These are phyloP conservation scores for Spongilla lacustris DNA, from an alignment of 37 sponge, comb jelly and placozoan genomes.

Conservation along the genomic window DNA sequence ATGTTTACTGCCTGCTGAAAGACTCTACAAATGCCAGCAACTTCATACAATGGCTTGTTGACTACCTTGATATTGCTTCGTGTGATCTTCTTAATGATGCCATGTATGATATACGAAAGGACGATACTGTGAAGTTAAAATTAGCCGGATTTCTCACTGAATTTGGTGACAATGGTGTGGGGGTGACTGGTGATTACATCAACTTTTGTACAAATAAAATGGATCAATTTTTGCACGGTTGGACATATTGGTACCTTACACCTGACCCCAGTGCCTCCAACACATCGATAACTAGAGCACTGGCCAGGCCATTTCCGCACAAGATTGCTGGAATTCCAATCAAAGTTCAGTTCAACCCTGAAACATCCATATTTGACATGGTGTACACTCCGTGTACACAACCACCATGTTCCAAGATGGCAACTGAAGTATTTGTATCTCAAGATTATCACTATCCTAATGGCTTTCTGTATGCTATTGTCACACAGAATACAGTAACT, in stretches of 20 bases:
- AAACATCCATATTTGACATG: conserved; percentile 3
- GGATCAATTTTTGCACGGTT: conserved; percentile 63
- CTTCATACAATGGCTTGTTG: conserved; percentile 28
- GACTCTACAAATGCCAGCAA: conserved; percentile 20
- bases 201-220: conserved; percentile 48
- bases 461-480: not conserved
- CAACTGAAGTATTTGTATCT: conserved; percentile 26
- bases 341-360: not conserved
- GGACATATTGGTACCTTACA: conserved; percentile 66
- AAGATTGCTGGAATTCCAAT: conserved; percentile 22
- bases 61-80: not conserved
- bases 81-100: conserved; percentile 46
- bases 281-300: conserved; percentile 7
- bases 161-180: conserved; percentile 55
- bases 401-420: not conserved
- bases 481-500: not conserved
- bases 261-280: conserved; percentile 47
- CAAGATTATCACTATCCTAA: conserved; percentile 5
- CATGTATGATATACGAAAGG: conserved; percentile 35
- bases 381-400: conserved; percentile 23
- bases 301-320: conserved; percentile 44
- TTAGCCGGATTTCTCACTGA: conserved; percentile 69
- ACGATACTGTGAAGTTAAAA: conserved; percentile 27
- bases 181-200: conserved; percentile 25
- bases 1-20: conserved; percentile 52